Evolutionary conservation across 2,888 invertebrate genomes (phyloP), one percentile per base, ranked within the genome.

Genomic region (Acronicta aceris): DNA sequence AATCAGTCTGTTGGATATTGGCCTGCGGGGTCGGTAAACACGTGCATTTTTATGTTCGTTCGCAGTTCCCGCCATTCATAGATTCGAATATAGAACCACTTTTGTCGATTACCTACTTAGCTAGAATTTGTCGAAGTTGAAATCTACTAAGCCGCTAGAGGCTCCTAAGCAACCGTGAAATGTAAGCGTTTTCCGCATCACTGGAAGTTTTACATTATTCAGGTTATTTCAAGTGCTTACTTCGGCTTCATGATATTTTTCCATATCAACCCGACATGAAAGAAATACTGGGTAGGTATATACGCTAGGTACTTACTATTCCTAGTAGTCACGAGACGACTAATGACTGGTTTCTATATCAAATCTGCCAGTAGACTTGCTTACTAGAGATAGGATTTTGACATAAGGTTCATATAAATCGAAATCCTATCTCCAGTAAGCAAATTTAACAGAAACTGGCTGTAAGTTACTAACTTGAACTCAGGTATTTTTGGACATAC

Each of bases 1-100:
- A 94, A 94, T 94, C 94, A 92, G 93, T 91, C 90, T 86, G 90
- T 85, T 81, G 90, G 90, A 92, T 93, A 94, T 94, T 94, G 93
- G 94, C 89, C 89, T 87, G 89, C 83, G 87, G 85, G 88, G 88
- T 92, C 83, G 89, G 93, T 94, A 94, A 94, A 93, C 94, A 94
- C 91, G 92, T 92, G 92, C 89, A 90, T 89, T 90, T 93, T 94
- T 93, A 93, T 92, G 89, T 86, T 69, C 78, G 74, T 78, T 80
- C 82, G 83, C 84, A 86, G 89, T 91, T 88, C 87, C 83, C 85
- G 81, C 85, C 83, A 86, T 87, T 86, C 87, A 85, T 83, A 83
- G 84, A 86, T 82, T 81, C 68, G 77, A 64, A 74, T 74, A 73
- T 64, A 73, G 65, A 76, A 76, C 76, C 80, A 81, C 82, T 82